Evolutionary conservation across 2,113 vertebrate genomes (phyloP).

Genomic region (Lanius ludovicianus): DNA sequence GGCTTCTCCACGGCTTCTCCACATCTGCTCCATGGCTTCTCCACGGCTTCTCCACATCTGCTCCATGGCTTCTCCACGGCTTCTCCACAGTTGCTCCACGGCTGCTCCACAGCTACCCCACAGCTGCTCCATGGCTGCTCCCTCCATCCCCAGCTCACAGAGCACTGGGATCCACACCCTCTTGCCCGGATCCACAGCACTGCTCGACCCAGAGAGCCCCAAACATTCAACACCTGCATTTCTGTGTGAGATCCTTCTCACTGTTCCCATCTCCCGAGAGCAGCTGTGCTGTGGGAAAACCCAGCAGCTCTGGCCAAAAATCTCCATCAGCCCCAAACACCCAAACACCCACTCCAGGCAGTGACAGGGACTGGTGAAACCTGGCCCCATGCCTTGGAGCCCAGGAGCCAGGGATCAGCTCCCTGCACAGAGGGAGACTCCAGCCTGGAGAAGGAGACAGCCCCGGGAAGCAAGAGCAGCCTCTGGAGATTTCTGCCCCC

Average conservation of each 20-base stretch:
- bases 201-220: not conserved
- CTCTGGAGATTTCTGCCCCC: not conserved
- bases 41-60: not conserved
- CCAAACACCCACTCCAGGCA: not conserved
- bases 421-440: not conserved
- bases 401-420: not conserved
- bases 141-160: not conserved
- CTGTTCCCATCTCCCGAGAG: not conserved
- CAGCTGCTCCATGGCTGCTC: not conserved
- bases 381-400: not conserved
- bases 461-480: not conserved
- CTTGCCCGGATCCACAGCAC: not conserved
- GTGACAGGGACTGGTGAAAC: not conserved
- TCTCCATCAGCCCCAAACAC: not conserved
- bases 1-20: not conserved
- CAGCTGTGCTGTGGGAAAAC: not conserved
- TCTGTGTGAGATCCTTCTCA: not conserved
- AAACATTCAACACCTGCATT: not conserved
- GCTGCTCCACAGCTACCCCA: not conserved
- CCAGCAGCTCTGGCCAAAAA: not conserved
- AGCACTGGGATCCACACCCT: not conserved
- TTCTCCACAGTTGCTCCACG: rapidly evolving
- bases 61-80: no score
- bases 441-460: not conserved
- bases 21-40: not conserved